Evolutionary conservation across 1,140 invertebrate genomes (phyloP), one percentile per base, ranked within the genome.

Genomic region (Drosophila mayri): DNA sequence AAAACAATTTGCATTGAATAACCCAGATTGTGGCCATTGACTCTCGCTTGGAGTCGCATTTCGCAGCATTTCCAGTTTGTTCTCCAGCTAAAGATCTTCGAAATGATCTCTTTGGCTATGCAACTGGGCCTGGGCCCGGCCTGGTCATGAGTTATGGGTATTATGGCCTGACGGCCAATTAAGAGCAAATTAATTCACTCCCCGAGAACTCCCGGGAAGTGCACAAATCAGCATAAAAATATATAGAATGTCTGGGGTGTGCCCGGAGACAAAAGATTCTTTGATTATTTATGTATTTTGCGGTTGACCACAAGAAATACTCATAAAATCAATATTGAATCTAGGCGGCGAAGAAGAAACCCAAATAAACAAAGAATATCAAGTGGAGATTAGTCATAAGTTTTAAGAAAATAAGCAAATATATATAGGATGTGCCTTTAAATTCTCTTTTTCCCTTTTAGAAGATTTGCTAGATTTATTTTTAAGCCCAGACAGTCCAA

Each of bases 11-110:
- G 75, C 76, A 79, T 78, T 50, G 59, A 77, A 59, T 79, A 79
- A 78, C 76, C 76, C 65, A 78, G 76, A 79, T 79, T 54, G 76
- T 72, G 76, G 66, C 46, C 74, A 43, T 76, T 76, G 73, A 77
- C 63, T 76, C 54, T 32, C 32, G 50, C 46, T 54, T 59, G 52
- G 52, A 72, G 46, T 71, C 50, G 67, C 54, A 75, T 65, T 65
- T 72, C 66, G 50, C 41, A 68, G 43, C 41, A 61, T 76, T 76
- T 76, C 72, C 72, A 65, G 73, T 76, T 76, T 52, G 49, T 59
- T 71, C 52, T 70, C 55, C 55, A 16, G 58, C 59, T 4, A 62
- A 64, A 66, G 65, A 67, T 71, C 64, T 71, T 44, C 35, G n/a
- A 67, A 66, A 64, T 49, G 37, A 70, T 72, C 68, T 41, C 54